Conservation (phyloP, 2,797 vertebrate species). For the Centropyge bicolor region DNA sequence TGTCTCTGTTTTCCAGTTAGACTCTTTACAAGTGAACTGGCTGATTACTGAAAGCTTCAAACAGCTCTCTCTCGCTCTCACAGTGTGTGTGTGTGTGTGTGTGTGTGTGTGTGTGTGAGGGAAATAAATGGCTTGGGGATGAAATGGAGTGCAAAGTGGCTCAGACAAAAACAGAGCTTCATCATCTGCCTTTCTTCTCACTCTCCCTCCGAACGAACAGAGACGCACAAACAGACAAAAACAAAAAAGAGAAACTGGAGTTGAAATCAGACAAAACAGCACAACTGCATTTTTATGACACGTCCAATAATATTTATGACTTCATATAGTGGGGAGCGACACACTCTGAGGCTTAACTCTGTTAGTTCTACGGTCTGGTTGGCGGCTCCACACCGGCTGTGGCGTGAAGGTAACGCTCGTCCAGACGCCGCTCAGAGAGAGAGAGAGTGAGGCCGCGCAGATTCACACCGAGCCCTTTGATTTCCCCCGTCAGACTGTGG, state of each 20-base stretch:
- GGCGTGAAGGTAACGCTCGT: conserved; percentile 49
- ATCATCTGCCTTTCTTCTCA: conserved; percentile 17
- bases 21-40: conserved; percentile 12
- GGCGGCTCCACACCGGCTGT: conserved; percentile 15
- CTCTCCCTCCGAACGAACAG: conserved; percentile 17
- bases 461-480: too few relatives aligned
- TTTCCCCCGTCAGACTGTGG: too few relatives aligned
- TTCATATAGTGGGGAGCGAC: conserved; percentile 37
- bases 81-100: conserved; percentile 4
- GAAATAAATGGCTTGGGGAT: conserved; percentile 51
- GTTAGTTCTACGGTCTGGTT: conserved; percentile 46
- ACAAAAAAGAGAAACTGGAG: conserved; percentile 15
- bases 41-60: conserved; percentile 37
- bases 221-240: conserved; percentile 16
- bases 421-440: conserved; percentile 52
- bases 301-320: conserved; percentile 44
- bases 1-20: conserved; percentile 26
- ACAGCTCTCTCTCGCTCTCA: background rate
- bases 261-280: conserved; percentile 4
- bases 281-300: conserved; percentile 23
- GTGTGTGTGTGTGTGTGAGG: conserved; percentile 4
- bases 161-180: conserved; percentile 40
- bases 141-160: conserved; percentile 48
- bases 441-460: conserved; percentile 32
- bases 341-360: conserved; percentile 8